Evolutionary conservation across 2,888 invertebrate genomes (phyloP), one percentile per base, ranked within the genome.

Genomic region (Torymus aiolomorphi): DNA sequence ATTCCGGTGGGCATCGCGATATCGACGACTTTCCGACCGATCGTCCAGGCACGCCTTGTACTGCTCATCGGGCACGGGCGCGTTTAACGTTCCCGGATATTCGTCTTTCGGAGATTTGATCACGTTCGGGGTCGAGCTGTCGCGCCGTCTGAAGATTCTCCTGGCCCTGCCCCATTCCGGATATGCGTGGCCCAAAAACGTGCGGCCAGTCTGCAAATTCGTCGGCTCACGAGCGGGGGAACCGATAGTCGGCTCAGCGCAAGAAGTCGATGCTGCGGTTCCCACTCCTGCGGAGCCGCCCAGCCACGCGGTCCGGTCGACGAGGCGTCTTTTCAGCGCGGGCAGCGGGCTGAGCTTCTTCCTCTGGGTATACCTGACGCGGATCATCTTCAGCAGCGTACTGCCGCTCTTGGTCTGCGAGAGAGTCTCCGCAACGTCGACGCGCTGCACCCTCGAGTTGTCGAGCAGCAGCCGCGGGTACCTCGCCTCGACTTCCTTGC

Each of bases 1-100:
- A 81, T 86, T 86, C 63, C 82, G 65, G 14, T n/a, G 52, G 12
- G 18, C 11, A 61, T 16, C 78, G 31, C 54, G 76, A 16, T 65
- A 16, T 12, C 13, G 16, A 3, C n/a, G 61, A 13, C 18, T n/a
- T 42, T 24, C 51, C 56, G 72, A 57, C 54, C 70, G 73, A 1
- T 78, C 24, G 11, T 76, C 76, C n/a, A 80, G 56, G 18, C 76
- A n/a, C n/a, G n/a, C n/a, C n/a, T n/a, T n/a, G n/a, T n/a, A 78
- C 56, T 77, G 74, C 2, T 80, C 69, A 52, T 78, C 82, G 20
- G 61, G 54, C 12, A 76, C 18, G 14, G 54, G 42, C 8, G 12
- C 11, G 63, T 79, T 72, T 14, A 67, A 13, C n/a, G 54, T 24
- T 4, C 54, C 70, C 56, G 49, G 42, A 0, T 74, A 49, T 13